Percentiles rank a stretch among this genome's conserved stretches.
phyloP scores from a whole-genome alignment of 2,888 invertebrate species.

The Caenorhabditis panamensis region DNA sequence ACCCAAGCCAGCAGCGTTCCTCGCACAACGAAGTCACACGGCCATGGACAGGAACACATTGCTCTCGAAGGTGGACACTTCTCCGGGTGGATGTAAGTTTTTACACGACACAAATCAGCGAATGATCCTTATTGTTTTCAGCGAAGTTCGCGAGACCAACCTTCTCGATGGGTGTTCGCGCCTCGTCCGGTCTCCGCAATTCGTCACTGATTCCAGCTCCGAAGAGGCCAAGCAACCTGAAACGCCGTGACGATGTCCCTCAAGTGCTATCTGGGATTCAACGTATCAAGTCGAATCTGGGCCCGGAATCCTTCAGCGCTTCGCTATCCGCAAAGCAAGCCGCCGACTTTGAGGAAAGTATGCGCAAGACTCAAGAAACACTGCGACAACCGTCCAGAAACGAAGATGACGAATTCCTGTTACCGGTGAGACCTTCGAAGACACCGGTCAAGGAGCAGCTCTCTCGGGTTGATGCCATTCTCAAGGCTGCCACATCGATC shows the following conservation, averaged over 20 bases:
- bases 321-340: not conserved
- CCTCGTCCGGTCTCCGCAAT: not conserved
- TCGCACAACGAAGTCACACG: not conserved
- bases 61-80: constrained; percentile 1
- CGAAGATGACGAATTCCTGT: not conserved
- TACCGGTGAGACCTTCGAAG: not conserved
- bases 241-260: not conserved
- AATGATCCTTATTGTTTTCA: no score
- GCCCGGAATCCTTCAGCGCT: not conserved
- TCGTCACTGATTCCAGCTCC: not conserved
- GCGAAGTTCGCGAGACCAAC: not conserved
- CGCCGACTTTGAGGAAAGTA: not conserved
- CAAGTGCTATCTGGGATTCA: not conserved
- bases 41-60: no score
- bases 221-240: not conserved
- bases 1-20: not conserved
- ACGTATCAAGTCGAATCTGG: constrained; percentile 4
- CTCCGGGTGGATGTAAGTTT: not conserved
- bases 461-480: not conserved
- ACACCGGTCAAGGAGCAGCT: not conserved
- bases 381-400: not conserved
- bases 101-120: not conserved
- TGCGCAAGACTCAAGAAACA: not conserved
- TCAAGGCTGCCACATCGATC: not conserved
- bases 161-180: not conserved